These are phyloP conservation scores for Escarpia spicata DNA, from an alignment of 2,888 invertebrate species.

Conservation along the genomic window DNA sequence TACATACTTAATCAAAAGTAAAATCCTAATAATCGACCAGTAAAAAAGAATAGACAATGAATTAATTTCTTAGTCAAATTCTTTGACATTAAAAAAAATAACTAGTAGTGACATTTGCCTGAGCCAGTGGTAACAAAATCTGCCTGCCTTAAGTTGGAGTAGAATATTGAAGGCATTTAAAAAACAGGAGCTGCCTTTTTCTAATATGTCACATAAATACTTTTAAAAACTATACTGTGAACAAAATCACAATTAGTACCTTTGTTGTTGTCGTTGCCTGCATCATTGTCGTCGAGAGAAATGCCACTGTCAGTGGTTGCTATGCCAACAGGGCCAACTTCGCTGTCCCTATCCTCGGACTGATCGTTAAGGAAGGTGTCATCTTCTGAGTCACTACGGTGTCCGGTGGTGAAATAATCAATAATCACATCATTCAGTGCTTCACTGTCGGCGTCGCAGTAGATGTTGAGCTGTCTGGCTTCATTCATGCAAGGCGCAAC, in stretches of 20 bases:
- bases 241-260: background rate
- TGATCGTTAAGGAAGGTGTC: background rate
- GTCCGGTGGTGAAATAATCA: too few relatives aligned
- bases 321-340: background rate
- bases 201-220: background rate
- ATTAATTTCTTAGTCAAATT: background rate
- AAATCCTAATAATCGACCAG: too few relatives aligned
- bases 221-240: too few relatives aligned
- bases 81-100: background rate
- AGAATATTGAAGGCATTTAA: background rate
- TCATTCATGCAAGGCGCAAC: background rate
- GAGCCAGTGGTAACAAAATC: background rate
- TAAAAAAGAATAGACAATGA: too few relatives aligned
- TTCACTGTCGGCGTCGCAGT: background rate
- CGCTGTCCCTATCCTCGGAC: background rate
- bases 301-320: background rate
- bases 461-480: background rate
- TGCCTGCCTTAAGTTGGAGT: background rate
- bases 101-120: background rate
- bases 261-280: background rate
- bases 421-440: background rate
- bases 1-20: background rate
- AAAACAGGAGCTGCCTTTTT: background rate
- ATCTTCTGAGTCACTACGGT: background rate
- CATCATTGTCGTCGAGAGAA: background rate